Conservation (phyloP, 2,797 vertebrate species). For the Tiaroga cobitis region DNA sequence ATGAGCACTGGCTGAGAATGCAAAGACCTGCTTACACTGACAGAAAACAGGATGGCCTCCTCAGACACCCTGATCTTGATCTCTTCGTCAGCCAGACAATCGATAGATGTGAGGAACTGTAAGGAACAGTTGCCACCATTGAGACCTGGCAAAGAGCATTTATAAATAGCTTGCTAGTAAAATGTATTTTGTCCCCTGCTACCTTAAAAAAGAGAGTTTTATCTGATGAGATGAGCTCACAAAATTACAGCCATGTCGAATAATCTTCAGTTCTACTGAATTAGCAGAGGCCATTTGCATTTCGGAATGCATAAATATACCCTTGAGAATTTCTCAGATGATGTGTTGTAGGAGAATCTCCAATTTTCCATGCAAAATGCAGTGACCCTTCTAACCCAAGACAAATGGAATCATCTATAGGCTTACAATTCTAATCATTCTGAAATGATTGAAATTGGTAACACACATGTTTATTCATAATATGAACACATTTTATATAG, state of each 20-base stretch:
- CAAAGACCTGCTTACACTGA: conserved; percentile 52
- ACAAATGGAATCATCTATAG: conserved; percentile 22
- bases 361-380: conserved; percentile 16
- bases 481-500: not conserved
- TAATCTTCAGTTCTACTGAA: conserved; percentile 43
- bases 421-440: conserved; percentile 10
- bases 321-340: conserved; percentile 16
- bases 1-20: conserved; percentile 58
- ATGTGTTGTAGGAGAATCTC: conserved; percentile 16
- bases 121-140: conserved; percentile 57
- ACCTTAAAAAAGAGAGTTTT: conserved; percentile 39
- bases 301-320: conserved; percentile 40
- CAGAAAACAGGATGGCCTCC: conserved; percentile 53
- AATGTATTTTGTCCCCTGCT: conserved; percentile 41
- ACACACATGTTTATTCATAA: not conserved
- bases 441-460: not conserved
- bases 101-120: conserved; percentile 69
- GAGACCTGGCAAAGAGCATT: conserved; percentile 67
- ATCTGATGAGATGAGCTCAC: conserved; percentile 51
- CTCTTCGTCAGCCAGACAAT: conserved; percentile 72
- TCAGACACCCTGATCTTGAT: conserved; percentile 60
- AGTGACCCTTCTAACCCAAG: conserved; percentile 15
- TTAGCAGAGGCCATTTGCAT: conserved; percentile 50
- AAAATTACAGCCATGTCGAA: conserved; percentile 51
- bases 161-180: conserved; percentile 74